Conservation (phyloP, 2,113 vertebrate species). For the Porphyrio hochstetteri region DNA sequence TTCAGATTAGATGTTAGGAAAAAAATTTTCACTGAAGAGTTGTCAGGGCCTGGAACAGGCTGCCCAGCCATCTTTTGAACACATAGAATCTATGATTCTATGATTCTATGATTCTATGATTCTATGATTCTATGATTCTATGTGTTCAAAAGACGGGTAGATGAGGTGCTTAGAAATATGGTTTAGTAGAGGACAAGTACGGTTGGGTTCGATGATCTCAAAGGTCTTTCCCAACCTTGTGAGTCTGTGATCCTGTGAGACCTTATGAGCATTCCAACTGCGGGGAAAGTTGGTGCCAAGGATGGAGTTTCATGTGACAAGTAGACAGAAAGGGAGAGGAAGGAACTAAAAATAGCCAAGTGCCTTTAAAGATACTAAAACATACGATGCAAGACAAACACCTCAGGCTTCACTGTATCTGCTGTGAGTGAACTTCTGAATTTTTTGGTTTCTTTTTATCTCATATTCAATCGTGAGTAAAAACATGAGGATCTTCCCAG, state of each 20-base stretch:
- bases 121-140: too few species aligned
- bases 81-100: too few species aligned
- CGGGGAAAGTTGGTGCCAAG: not conserved
- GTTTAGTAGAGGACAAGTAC: too few species aligned
- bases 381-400: not conserved
- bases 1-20: too few species aligned
- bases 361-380: not conserved
- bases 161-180: too few species aligned
- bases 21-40: too few species aligned
- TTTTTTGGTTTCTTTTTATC: not conserved
- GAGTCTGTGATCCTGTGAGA: not conserved
- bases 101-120: too few species aligned
- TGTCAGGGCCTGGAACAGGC: too few species aligned
- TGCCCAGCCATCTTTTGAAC: too few species aligned
- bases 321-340: not conserved
- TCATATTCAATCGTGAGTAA: not conserved
- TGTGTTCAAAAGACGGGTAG: too few species aligned
- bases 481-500: not conserved
- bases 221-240: too few species aligned
- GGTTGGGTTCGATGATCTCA: too few species aligned
- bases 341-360: not conserved
- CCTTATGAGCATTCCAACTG: not conserved
- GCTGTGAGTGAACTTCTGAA: not conserved
- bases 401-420: not conserved
- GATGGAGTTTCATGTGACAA: not conserved